Percentiles rank a stretch among this genome's conserved stretches.
These are phyloP conservation scores for Scarus forsteni DNA, from an alignment of 2,797 vertebrate genomes.

Conservation along the genomic window DNA sequence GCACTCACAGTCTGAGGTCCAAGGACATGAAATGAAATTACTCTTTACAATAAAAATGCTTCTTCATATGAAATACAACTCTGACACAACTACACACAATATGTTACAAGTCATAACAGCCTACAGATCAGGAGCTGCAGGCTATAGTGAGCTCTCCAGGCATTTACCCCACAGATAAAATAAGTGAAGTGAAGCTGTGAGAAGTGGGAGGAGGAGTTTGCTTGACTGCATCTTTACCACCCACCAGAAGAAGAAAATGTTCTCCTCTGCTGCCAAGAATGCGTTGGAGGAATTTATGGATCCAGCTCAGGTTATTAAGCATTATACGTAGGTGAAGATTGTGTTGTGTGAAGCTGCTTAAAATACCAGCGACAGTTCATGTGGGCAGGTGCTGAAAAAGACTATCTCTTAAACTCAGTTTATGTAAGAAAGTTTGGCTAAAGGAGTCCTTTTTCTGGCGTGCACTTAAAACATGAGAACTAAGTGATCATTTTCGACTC, in stretches of 20 bases:
- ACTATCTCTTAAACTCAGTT: neutral
- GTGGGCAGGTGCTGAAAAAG: constrained; percentile 13
- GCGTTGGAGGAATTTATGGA: constrained; percentile 52
- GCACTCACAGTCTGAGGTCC: neutral
- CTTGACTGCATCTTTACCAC: constrained; percentile 38
- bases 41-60: neutral
- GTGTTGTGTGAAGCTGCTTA: constrained; percentile 19
- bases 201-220: constrained; percentile 23
- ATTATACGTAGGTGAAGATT: constrained; percentile 39
- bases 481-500: too few species aligned
- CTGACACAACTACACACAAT: neutral
- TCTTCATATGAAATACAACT: neutral
- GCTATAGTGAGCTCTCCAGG: constrained; percentile 1
- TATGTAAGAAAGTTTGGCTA: neutral
- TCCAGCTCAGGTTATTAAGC: constrained; percentile 48
- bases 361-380: constrained; percentile 42
- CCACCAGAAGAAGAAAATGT: constrained; percentile 53
- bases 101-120: neutral
- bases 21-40: neutral
- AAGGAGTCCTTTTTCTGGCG: too few species aligned
- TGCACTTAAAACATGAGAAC: too few species aligned
- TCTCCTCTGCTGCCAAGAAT: constrained; percentile 42
- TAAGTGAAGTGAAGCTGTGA: constrained; percentile 14
- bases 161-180: neutral
- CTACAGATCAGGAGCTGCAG: neutral